Conservation (phyloP, 2,888 invertebrate species). For the Scaptomyza tumidula region DNA sequence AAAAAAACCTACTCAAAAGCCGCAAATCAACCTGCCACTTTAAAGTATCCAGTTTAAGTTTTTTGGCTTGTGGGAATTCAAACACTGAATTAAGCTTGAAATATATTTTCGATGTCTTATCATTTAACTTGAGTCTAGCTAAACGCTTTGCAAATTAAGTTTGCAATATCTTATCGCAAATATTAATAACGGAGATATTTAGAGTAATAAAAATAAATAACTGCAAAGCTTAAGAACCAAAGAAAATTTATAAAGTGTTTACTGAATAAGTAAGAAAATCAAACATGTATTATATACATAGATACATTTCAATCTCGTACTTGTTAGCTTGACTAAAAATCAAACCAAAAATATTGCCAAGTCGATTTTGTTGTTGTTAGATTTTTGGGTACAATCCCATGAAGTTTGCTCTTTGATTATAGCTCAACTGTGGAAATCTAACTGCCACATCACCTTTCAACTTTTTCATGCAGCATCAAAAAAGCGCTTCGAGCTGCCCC, state of each 20-base stretch:
- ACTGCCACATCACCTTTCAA: slow-evolving; percentile 62
- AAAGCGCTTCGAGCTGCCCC: slow-evolving; percentile 62
- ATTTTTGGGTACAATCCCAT: slow-evolving; percentile 7
- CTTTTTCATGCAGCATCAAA: slow-evolving; percentile 45
- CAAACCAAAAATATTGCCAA: neutral
- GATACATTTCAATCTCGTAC: neutral
- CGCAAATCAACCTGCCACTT: slow-evolving; percentile 50
- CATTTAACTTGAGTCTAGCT: neutral
- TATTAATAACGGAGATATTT: neutral
- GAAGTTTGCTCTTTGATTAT: slow-evolving; percentile 39
- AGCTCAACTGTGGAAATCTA: slow-evolving; percentile 40
- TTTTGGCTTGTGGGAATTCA: slow-evolving; percentile 17
- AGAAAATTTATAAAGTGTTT: neutral
- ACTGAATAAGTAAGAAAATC: too few species aligned
- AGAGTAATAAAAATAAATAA: neutral
- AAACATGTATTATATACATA: too few species aligned
- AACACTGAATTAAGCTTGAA: slow-evolving; percentile 7
- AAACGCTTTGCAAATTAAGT: neutral
- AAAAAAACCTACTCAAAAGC: slow-evolving; percentile 47
- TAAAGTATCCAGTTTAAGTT: neutral
- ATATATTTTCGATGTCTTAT: slow-evolving; percentile 1
- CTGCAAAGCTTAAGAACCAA: neutral
- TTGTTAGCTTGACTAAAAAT: neutral
- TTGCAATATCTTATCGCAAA: neutral
- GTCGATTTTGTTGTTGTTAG: too few species aligned